Evolutionary conservation across 2,113 vertebrate species (phyloP).

Genomic region (Melanocharis versteri): DNA sequence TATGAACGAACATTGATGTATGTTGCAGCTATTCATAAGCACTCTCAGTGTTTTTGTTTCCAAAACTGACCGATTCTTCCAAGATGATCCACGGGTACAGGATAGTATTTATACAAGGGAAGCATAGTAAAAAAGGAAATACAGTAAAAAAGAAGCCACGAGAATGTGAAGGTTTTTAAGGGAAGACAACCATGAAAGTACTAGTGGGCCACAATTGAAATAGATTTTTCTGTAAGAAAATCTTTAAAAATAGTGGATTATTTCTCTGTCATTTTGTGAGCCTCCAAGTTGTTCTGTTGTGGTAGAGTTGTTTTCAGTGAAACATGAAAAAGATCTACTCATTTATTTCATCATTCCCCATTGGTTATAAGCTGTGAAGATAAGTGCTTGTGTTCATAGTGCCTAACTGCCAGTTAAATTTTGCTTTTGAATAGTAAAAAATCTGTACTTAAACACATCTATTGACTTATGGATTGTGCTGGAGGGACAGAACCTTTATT

Average conservation of each 20-base stretch:
- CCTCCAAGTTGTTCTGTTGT: neutral
- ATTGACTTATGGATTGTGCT: neutral
- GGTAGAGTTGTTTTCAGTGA: neutral
- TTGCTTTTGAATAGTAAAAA: neutral
- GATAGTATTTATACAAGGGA: neutral
- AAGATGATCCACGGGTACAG: neutral
- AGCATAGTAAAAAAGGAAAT: neutral
- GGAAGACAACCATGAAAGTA: neutral
- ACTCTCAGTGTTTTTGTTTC: neutral
- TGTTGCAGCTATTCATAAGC: neutral
- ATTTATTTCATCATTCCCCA: neutral
- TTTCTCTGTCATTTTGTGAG: neutral
- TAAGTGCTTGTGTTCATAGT: neutral
- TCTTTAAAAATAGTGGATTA: neutral
- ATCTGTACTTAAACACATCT: neutral
- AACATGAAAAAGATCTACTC: neutral
- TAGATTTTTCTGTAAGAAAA: slow-evolving; percentile 10
- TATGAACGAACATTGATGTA: neutral
- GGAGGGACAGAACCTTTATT: neutral
- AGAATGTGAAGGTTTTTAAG: neutral
- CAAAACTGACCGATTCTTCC: neutral
- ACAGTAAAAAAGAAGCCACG: neutral
- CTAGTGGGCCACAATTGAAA: neutral
- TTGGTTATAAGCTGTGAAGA: neutral
- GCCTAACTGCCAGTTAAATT: neutral